Percentiles rank a stretch among this genome's conserved stretches.
Conservation (phyloP, 2,888 invertebrate genomes). For the Pyrrhia umbra region DNA sequence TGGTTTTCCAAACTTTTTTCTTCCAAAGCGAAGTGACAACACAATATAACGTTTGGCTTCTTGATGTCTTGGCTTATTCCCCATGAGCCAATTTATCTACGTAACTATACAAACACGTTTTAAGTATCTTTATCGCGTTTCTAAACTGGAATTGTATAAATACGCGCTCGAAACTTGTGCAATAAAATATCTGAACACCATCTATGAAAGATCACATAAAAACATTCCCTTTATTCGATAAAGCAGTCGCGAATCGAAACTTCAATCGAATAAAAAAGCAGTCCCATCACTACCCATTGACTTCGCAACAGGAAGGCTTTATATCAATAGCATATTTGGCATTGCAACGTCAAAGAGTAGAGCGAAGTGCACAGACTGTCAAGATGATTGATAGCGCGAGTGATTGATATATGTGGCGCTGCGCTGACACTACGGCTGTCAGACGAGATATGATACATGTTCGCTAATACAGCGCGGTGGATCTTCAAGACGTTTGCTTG, state of each 20-base stretch:
- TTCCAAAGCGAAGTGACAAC: too few relatives aligned
- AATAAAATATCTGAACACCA: too few relatives aligned
- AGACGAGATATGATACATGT: constrained; percentile 54
- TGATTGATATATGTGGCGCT: constrained; percentile 57
- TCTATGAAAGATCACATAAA: too few relatives aligned
- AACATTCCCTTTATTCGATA: neutral
- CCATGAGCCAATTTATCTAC: neutral
- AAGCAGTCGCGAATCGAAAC: neutral
- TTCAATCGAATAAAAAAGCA: neutral
- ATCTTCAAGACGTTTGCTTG: constrained; percentile 39
- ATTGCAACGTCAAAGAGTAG: constrained; percentile 50
- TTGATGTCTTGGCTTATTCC: neutral
- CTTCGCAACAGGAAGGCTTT: constrained; percentile 18
- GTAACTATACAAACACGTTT: too few relatives aligned
- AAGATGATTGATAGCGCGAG: constrained; percentile 65
- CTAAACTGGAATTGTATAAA: too few relatives aligned
- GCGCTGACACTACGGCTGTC: constrained; percentile 48
- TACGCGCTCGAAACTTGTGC: too few relatives aligned
- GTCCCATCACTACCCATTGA: neutral
- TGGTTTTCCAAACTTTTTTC: neutral
- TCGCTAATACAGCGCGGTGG: constrained; percentile 11
- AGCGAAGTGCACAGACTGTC: constrained; percentile 63
- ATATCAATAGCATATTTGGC: constrained; percentile 36
- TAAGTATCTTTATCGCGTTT: too few relatives aligned
- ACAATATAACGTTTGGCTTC: neutral